phyloP scores from a whole-genome alignment of 2,113 vertebrate species.

The Electrona antarctica region DNA sequence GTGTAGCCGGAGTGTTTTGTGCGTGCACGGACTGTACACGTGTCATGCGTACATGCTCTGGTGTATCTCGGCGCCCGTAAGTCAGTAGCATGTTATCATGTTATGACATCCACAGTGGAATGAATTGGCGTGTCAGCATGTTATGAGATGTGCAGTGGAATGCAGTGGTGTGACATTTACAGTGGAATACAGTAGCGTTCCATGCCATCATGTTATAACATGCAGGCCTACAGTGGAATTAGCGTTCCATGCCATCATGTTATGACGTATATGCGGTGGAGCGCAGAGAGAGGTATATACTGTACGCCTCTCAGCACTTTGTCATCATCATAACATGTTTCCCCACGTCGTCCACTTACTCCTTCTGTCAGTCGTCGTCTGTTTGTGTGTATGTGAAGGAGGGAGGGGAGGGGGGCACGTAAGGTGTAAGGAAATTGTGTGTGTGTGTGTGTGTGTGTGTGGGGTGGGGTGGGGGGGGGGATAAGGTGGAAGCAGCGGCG shows the following conservation, averaged over 20 bases:
- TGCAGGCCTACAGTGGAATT: slow-evolving; percentile 27
- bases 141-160: no score
- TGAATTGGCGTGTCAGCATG: no score
- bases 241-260: slow-evolving; percentile 20
- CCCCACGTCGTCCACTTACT: slow-evolving; percentile 60
- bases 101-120: no score
- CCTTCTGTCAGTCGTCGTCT: slow-evolving; percentile 53
- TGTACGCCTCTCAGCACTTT: slow-evolving; percentile 24
- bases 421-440: no score
- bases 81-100: no score
- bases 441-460: no score
- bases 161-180: no score
- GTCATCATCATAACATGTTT: slow-evolving; percentile 57
- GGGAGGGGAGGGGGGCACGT: slow-evolving; percentile 21
- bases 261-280: slow-evolving; percentile 36
- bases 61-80: no score
- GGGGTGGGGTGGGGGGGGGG: slow-evolving; percentile 1
- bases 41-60: no score
- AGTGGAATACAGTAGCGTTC: no score
- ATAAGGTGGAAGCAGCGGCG: slow-evolving; percentile 35
- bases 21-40: no score
- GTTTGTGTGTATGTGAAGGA: slow-evolving; percentile 24
- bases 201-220: slow-evolving; percentile 1
- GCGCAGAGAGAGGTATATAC: background rate
- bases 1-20: no score